Base-by-base conservation (phyloP, 1,140 invertebrate genomes). In the Drosophila kanapiae region DNA sequence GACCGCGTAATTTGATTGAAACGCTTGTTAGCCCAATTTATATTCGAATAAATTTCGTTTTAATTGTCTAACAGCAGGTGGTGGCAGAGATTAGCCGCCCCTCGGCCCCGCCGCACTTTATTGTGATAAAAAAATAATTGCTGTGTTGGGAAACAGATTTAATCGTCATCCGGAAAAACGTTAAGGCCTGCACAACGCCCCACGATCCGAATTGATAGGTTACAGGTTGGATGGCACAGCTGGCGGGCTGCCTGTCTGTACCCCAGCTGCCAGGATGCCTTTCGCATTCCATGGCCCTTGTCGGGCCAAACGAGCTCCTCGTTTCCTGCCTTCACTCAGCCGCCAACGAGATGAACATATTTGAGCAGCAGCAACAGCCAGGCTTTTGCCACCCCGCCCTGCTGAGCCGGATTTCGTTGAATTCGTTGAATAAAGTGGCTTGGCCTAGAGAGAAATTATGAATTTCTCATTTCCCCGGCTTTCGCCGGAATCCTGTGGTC, bases 41-140 rank as follows among this genome's bases (percentile, higher is more conserved):
- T 75, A 43, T 60, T 59, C 59, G n/a, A 86, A 86, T 78, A 85
- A 86, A 85, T 85, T 68, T 48, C 18, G 40, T 40, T 64, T 80
- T 70, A 86, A 85, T 85, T 72, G 78, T 40, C 51, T 29, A 59
- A 47, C 74, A 86, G 69, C 78, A 76, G 69, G 71, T 64, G 31
- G 60, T 40, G 42, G 37, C 40, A 53, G 23, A 31, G 29, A 54
- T 71, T 48, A 61, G 49, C 18, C 10, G n/a, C 29, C 5, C 14
- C 10, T 16, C 23, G 6, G 47, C 35, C 11, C 18, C 23, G 14
- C 27, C 58, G 13, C 23, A 37, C 23, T 47, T 45, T 59, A 37
- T 72, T 37, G 69, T 38, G 70, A 72, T 74, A 59, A 72, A 48
- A 57, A 51, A 40, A 31, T 72, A 72, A 72, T 72, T 71, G 67